Evolutionary conservation across 2,797 vertebrate genomes (phyloP), one percentile per base, ranked within the genome.

Genomic region (Tadarida brasiliensis): DNA sequence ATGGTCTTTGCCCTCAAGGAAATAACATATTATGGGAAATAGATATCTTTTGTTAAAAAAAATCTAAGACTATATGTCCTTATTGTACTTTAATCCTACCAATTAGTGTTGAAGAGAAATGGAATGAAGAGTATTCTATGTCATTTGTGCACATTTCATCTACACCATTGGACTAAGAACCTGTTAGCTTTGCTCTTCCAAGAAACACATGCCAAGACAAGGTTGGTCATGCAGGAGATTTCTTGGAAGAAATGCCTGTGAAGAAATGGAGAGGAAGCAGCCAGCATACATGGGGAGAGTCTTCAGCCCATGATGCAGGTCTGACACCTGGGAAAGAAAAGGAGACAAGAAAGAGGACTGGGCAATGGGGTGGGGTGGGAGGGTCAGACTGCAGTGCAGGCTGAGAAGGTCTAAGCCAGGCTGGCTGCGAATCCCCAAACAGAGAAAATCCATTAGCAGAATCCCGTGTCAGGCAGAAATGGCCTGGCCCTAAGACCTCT

Each of bases 71-170:
- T 80, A 0, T 16, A 47, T 57, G 26, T 22, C 61, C n/a, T 30
- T 76, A 61, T 82, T 82, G 11, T 94, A 70, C 24, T 87, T 96
- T 95, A 92, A 87, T 88, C 30, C 74, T 63, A 88, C 39, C 59
- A 87, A 47, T 95, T 77, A 81, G 39, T 73, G 11, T 95, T 97
- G 15, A 61, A 67, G 33, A 92, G 26, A 7, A 68, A 88, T 86
- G 28, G 12, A 71, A 89, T 93, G 11, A 86, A 67, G 30, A 84
- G 1, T 26, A 59, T 63, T 70, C 35, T 67, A 49, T 59, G n/a
- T 71, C 87, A 63, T 80, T 47, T 82, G 51, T 63, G 7, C 20
- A 78, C 26, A 49, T 63, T 86, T 95, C 49, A 67, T 54, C 87
- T 47, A 24, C 19, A 57, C 2, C 57, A 30, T 26, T 67, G 30